A percentile compares a stretch with the other conserved stretches of the same genome.
phyloP scores from a whole-genome alignment of 2,113 vertebrate genomes.

The Gobiocypris rarus region DNA sequence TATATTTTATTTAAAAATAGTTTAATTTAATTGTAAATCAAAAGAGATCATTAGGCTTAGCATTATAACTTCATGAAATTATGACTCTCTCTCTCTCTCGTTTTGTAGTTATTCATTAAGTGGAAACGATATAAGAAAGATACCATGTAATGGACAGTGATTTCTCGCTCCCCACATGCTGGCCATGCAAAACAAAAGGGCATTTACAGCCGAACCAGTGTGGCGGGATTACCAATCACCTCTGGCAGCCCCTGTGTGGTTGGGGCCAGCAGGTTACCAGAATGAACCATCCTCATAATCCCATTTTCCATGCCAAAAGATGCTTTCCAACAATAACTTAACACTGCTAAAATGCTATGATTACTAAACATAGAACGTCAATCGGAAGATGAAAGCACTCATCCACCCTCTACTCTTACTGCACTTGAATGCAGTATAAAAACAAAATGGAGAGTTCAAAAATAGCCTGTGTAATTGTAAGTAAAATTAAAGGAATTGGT shows the following conservation, averaged over 20 bases:
- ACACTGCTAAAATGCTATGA: background rate
- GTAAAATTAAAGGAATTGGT: background rate
- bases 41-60: background rate
- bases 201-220: constrained; percentile 14
- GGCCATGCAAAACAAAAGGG: constrained; percentile 15
- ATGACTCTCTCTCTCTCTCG: no score
- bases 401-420: background rate
- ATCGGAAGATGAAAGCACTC: background rate
- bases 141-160: background rate
- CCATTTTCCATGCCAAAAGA: background rate
- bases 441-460: constrained; percentile 21
- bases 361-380: background rate
- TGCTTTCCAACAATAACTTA: background rate
- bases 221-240: background rate
- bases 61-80: background rate
- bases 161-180: background rate
- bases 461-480: background rate
- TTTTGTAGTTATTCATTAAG: no score
- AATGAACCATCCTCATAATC: background rate
- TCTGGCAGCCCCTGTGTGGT: background rate
- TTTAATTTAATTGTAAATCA: background rate
- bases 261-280: background rate
- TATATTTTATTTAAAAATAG: background rate
- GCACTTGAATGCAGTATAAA: background rate
- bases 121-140: background rate